phyloP scores from a whole-genome alignment of 1,140 invertebrate species.

The Caenorhabditis brenneri region DNA sequence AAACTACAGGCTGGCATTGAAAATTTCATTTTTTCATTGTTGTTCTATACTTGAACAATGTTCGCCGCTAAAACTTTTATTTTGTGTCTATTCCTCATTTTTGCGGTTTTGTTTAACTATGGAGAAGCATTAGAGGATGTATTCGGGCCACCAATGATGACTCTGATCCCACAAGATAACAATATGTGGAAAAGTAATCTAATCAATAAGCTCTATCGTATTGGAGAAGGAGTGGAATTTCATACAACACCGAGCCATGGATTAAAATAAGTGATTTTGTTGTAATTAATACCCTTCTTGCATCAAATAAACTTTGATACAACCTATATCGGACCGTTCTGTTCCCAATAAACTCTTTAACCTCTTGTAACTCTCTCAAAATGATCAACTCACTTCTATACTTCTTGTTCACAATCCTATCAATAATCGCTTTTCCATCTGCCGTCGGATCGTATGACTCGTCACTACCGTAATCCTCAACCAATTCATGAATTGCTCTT shows the following conservation, averaged over 20 bases:
- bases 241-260: neutral
- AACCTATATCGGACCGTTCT: too few relatives aligned
- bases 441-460: constrained; percentile 71
- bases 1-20: too few relatives aligned
- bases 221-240: neutral
- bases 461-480: constrained; percentile 75
- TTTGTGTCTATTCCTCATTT: neutral
- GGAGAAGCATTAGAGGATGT: too few relatives aligned
- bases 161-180: neutral
- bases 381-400: constrained; percentile 77
- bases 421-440: constrained; percentile 79
- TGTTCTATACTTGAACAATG: neutral
- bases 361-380: neutral
- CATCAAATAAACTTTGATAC: too few relatives aligned
- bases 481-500: constrained; percentile 80
- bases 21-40: too few relatives aligned
- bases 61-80: neutral
- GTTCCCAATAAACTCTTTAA: too few relatives aligned
- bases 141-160: neutral
- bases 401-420: constrained; percentile 77
- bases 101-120: neutral
- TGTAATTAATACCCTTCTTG: too few relatives aligned
- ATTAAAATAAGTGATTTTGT: neutral
- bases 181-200: neutral
- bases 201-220: neutral